These are phyloP conservation scores for Hydractinia echinata DNA, from an alignment of 30 jellyfish, hydroid and myxozoan genomes.

Conservation along the genomic window DNA sequence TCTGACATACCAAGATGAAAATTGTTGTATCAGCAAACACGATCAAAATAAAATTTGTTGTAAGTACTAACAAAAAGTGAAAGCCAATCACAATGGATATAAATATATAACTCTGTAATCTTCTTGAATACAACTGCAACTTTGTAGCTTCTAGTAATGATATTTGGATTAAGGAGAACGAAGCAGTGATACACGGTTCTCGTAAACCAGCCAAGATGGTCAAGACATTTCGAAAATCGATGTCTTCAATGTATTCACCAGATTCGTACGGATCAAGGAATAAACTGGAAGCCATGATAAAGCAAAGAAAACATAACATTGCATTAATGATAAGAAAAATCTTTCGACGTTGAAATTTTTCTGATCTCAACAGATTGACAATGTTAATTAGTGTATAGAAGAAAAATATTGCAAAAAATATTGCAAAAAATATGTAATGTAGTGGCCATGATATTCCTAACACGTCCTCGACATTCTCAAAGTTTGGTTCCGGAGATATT, in stretches of 20 bases:
- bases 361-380: not conserved
- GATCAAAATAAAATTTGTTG: not conserved
- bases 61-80: not conserved
- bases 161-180: not conserved
- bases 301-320: not conserved
- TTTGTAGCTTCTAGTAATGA: conserved; percentile 5
- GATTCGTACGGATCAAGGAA: not conserved
- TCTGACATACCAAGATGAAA: not conserved
- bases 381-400: not conserved
- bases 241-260: not conserved
- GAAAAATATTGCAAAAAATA: not conserved
- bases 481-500: conserved; percentile 18
- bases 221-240: not conserved
- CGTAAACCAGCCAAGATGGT: not conserved
- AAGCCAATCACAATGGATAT: not conserved
- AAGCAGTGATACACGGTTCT: not conserved
- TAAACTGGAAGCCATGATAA: not conserved
- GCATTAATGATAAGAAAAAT: not conserved
- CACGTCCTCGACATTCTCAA: not conserved
- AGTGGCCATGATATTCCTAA: not conserved
- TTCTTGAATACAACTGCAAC: conserved; percentile 1
- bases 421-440: not conserved
- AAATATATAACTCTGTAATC: conserved; percentile 4
- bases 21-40: not conserved
- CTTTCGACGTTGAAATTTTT: not conserved